These are phyloP conservation scores for Galeopterus variegatus DNA, from an alignment of 2,113 vertebrate genomes.

Conservation along the genomic window DNA sequence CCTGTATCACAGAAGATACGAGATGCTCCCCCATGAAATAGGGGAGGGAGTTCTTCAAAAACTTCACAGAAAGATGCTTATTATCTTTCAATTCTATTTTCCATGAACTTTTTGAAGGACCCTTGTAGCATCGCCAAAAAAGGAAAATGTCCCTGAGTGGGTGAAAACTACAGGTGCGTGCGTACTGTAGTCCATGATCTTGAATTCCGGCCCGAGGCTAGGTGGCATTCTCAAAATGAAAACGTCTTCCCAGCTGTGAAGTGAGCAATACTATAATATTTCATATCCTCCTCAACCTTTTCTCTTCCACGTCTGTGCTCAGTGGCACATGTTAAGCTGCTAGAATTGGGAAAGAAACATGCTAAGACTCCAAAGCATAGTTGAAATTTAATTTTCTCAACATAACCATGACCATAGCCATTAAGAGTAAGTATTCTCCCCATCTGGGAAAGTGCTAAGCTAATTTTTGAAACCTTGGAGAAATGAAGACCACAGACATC, in stretches of 20 bases:
- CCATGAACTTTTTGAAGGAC: too few species aligned
- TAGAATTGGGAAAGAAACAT: constrained; percentile 33
- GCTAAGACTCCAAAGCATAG: constrained; percentile 20
- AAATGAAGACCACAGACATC: constrained; percentile 82
- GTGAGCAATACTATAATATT: neutral
- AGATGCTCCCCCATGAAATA: neutral
- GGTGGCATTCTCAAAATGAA: neutral
- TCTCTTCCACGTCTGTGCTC: neutral
- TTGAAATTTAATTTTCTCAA: constrained; percentile 79
- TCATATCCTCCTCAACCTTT: neutral
- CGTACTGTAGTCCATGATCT: accelerated
- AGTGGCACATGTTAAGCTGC: too few species aligned
- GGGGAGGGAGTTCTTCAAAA: too few species aligned
- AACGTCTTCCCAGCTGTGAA: neutral
- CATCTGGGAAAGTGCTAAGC: constrained; percentile 80
- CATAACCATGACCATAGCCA: constrained; percentile 52
- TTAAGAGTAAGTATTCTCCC: constrained; percentile 71
- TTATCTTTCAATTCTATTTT: too few species aligned
- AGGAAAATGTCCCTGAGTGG: too few species aligned
- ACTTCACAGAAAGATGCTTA: too few species aligned
- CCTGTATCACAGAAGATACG: neutral
- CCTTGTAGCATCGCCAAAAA: neutral
- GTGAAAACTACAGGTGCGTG: neutral
- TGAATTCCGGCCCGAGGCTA: neutral
- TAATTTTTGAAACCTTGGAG: constrained; percentile 84